phyloP scores from a whole-genome alignment of 2,113 vertebrate genomes.

The Xenopus laevis region DNA sequence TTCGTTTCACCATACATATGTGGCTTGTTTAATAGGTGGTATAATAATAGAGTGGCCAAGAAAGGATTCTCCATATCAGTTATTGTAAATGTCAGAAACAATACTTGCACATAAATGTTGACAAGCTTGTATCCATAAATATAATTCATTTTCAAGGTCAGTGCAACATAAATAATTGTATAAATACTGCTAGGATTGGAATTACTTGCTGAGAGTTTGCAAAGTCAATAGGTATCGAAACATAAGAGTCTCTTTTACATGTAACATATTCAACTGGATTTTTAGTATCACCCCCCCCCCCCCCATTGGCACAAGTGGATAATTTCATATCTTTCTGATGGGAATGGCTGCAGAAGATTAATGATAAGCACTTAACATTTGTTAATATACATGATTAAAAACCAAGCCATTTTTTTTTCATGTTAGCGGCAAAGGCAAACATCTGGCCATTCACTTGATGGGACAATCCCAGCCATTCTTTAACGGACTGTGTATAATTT shows the following conservation, averaged over 20 bases:
- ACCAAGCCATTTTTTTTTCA: too few relatives aligned
- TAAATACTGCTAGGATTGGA: not conserved
- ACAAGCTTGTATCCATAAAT: slow-evolving; percentile 12
- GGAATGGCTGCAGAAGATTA: not conserved
- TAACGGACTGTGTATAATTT: too few relatives aligned
- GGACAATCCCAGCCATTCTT: too few relatives aligned
- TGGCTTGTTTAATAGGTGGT: slow-evolving; percentile 5
- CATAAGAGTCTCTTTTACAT: too few relatives aligned
- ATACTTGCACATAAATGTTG: slow-evolving; percentile 20
- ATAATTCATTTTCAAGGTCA: slow-evolving; percentile 17
- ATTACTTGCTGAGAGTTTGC: too few relatives aligned
- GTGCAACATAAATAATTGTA: not conserved
- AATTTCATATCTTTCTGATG: too few relatives aligned
- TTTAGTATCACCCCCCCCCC: too few relatives aligned
- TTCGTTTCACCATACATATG: too few relatives aligned
- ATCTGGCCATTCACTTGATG: too few relatives aligned
- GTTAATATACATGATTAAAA: not conserved
- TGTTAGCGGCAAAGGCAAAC: too few relatives aligned
- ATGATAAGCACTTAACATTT: not conserved
- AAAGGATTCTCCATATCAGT: slow-evolving; percentile 5
- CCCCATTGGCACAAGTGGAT: too few relatives aligned
- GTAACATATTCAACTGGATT: too few relatives aligned
- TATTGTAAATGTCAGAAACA: slow-evolving; percentile 19
- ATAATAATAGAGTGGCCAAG: not conserved
- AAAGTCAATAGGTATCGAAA: not conserved